phyloP scores from a whole-genome alignment of 2,113 vertebrate genomes.

The Nycticryphes semicollaris region DNA sequence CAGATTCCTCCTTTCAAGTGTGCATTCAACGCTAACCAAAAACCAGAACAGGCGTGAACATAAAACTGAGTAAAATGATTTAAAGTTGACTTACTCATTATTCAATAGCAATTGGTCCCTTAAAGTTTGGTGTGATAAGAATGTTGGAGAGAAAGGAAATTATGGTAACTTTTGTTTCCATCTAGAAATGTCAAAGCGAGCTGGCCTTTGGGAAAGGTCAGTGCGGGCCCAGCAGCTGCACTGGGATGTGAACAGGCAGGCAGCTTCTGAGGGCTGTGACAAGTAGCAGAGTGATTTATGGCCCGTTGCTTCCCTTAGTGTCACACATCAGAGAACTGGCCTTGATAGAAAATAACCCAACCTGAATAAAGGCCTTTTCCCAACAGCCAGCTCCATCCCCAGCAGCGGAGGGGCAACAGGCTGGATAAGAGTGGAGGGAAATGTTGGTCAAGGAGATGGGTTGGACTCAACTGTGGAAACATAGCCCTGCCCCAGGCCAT shows the following conservation, averaged over 20 bases:
- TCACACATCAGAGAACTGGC: neutral
- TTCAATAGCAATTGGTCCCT: neutral
- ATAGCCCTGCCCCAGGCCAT: no score
- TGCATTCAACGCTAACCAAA: neutral
- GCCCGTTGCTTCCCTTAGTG: neutral
- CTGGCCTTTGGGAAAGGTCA: neutral
- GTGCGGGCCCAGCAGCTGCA: neutral
- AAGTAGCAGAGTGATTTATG: neutral
- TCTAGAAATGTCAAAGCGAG: neutral
- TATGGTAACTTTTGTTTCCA: neutral
- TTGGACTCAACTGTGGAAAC: neutral
- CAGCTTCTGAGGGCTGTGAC: neutral
- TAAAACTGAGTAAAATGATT: neutral
- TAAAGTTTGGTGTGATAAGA: neutral
- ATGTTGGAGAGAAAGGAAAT: neutral
- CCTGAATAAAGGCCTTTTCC: neutral
- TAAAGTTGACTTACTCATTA: neutral
- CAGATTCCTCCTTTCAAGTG: neutral
- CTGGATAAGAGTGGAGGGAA: neutral
- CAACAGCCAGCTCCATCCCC: rapidly evolving
- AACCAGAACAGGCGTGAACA: rapidly evolving
- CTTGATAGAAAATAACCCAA: neutral
- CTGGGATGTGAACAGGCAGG: neutral
- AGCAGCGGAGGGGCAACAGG: neutral
- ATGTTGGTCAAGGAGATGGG: neutral